Evolutionary conservation across 2,797 vertebrate genomes (phyloP), one percentile per base, ranked within the genome.

Genomic region (Ispidina lecontei): DNA sequence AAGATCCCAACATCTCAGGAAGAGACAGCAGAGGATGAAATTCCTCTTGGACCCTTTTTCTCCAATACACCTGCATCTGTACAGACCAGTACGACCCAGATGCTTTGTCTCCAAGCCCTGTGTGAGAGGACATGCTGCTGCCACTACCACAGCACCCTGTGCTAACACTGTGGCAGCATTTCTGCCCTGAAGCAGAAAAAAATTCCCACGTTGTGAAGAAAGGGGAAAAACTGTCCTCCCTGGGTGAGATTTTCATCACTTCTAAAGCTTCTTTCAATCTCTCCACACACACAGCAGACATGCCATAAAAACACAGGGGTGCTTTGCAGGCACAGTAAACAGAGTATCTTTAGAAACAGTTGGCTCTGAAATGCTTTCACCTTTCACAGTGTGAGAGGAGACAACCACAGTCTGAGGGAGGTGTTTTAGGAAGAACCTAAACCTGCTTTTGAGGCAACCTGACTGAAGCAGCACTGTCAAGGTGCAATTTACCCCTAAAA

Each of bases 351-450:
- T 35, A 68, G 67, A 74, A 91, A n/a, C 19, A 71, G 37, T 21
- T 28, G 26, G 47, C n/a, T 19, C 33, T 8, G 14, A 91, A 85
- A 78, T 4, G 17, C 44, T 67, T 39, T 52, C 65, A 74, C 55
- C 43, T 89, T 89, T 69, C 46, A 64, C 20, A 64, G 55, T 43
- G 83, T 9, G 29, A 58, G 80, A 77, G 62, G 82, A 54, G 67
- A 74, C 10, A 10, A 71, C 10, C 25, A 59, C 47, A 18, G 37
- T 62, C 52, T 31, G 43, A 83, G 9, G 20, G 29, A 63, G 8
- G 5, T 21, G 28, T 33, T 84, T 29, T 11, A 60, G 19, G 51
- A 44, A 81, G 14, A 52, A 59, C 28, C 28, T 63, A 12, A 52
- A 59, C 28, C 25, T 60, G 39, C 51, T 92, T 92, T 72, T 44